Evolutionary conservation across 2,113 vertebrate genomes (phyloP), one percentile per base, ranked within the genome.

Genomic region (Pipra filicauda): DNA sequence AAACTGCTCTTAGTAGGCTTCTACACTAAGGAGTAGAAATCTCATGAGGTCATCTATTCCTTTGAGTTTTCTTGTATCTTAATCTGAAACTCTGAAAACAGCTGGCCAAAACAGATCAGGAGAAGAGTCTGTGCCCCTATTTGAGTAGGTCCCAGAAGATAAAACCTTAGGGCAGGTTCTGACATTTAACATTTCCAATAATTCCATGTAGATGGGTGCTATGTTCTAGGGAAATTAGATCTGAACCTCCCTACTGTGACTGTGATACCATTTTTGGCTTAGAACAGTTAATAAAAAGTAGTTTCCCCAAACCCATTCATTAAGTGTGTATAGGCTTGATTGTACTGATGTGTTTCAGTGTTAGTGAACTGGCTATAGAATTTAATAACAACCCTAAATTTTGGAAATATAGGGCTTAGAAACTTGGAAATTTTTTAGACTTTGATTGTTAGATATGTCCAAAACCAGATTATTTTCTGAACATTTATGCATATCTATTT

Each of bases 11-110:
- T 77, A 69, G 81, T n/a, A 61, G 69, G 54, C 26, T 92, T 97
- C 61, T 91, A n/a, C 61, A 57, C 57, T 78, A 57, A 78, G 69
- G 69, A 95, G 31, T 82, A 70, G 74, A 95, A 96, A 94, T 93
- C 85, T 92, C 70, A 35, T 75, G 85, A 92, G 76, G 62, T 92
- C 52, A 93, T 71, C 69, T 89, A 27, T 87, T 91, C 76, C 83
- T 88, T 24, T 78, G 85, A 75, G 39, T 88, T 67, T 88, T 93
- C 59, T 85, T 94, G 93, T 91, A 82, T 90, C 64, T 80, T 78
- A 24, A 9, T 57, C 49, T 84, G 59, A 88, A 88, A 73, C 30
- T 35, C 54, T 83, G 31, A 49, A 85, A 84, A 69, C 71, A 90
- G 35, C 75, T 86, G 85, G 39, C 22, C 59, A 64, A 49, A 91